Evolutionary conservation across 2,797 vertebrate species (phyloP), one percentile per base, ranked within the genome.

Genomic region (Ptychobarbus kaznakovi): DNA sequence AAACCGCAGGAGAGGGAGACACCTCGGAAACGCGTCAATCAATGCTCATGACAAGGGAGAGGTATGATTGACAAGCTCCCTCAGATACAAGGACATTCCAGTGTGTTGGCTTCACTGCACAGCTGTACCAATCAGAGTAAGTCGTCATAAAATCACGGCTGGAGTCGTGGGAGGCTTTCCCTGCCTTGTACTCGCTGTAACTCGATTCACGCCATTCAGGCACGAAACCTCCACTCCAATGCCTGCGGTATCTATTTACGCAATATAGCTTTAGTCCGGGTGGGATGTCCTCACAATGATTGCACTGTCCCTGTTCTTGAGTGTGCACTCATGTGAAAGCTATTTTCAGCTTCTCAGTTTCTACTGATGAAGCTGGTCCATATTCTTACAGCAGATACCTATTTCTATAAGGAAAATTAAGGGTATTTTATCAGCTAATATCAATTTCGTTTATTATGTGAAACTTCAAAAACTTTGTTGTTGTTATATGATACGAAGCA

Each of bases 401-500:
- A 53, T 75, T 75, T 35, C 46, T 53, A 10, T 11, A 35, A 20
- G 32, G 6, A 56, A n/a, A 38, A 56, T 75, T 0, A 75, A 74
- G 5, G n/a, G 13, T 28, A 25, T 61, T 61, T 61, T 5, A 11
- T 58, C 56, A n/a, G 56, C 9, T n/a, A 25, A 25, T 15, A 72
- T 72, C n/a, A 72, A 25, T 10, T 10, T 42, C 13, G 20, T 40
- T 70, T 42, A 70, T 42, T 42, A n/a, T 70, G 22, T n/a, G 6
- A 70, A 70, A 42, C 38, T 42, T 35, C 82, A 0, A 89, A 0
- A 89, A 95, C 13, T 58, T 95, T 96, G 81, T 91, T 97, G 96
- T 61, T 61, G 7, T 20, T 9, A 22, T 8, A 53, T 11, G 2
- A 58, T 58, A 25, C 1, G 56, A n/a, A 58, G 22, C 25, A 63